Conservation (phyloP, 2,888 invertebrate genomes). For the Dorcus hopei region DNA sequence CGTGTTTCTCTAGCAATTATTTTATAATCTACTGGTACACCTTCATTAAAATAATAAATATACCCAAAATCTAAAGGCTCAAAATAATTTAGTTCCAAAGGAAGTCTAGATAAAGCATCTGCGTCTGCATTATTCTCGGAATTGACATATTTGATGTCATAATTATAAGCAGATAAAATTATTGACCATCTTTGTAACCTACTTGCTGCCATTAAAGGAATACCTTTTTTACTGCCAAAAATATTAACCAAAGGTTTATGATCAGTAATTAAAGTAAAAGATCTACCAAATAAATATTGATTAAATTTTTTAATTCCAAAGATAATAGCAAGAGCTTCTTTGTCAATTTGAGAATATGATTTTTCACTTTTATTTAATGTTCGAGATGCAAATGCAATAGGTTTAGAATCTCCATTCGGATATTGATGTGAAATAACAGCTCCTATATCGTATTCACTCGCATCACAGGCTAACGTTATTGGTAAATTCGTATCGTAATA, state of each 20-base stretch:
- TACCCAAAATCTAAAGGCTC: too few species aligned
- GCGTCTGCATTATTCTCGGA: neutral
- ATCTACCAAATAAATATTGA: neutral
- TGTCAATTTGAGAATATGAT: conserved; percentile 7
- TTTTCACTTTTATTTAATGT: conserved; percentile 11
- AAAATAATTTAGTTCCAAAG: too few species aligned
- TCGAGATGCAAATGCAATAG: conserved; percentile 18
- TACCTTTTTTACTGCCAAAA: neutral
- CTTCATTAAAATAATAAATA: too few species aligned
- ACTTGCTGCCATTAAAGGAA: conserved; percentile 1
- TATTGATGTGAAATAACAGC: too few species aligned
- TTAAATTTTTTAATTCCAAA: conserved; percentile 5
- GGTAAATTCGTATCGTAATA: neutral
- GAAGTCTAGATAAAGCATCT: too few species aligned
- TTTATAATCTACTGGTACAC: too few species aligned
- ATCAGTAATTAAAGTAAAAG: neutral
- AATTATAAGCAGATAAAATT: conserved; percentile 3
- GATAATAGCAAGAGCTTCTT: neutral
- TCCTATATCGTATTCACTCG: too few species aligned
- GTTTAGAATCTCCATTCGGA: neutral
- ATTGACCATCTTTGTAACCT: conserved; percentile 2
- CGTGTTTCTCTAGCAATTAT: too few species aligned
- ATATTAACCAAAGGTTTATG: conserved; percentile 2
- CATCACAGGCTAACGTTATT: too few species aligned
- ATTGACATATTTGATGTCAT: neutral